A percentile compares a stretch with the other conserved stretches of the same genome.
Evolutionary conservation across 2,888 invertebrate species (phyloP).

Genomic region (Clunio marinus): DNA sequence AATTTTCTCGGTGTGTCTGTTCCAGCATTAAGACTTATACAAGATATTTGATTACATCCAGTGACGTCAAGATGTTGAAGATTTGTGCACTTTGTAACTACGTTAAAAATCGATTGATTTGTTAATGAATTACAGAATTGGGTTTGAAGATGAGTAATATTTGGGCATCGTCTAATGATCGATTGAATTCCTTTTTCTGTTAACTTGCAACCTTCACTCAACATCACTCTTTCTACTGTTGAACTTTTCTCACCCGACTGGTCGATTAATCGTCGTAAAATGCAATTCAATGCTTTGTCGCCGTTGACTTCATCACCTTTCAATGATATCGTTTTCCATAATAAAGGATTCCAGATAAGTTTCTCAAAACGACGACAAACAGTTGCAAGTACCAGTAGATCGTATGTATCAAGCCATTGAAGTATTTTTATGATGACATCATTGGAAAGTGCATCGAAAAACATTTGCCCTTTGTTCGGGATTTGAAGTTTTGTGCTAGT

Average conservation of each 20-base stretch:
- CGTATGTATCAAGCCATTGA: conserved; percentile 64
- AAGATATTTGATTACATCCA: conserved; percentile 75
- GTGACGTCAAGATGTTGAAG: conserved; percentile 81
- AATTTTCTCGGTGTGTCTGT: conserved; percentile 63
- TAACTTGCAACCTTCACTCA: conserved; percentile 66
- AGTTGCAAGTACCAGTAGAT: conserved; percentile 68
- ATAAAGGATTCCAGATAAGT: conserved; percentile 69
- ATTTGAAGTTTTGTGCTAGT: conserved; percentile 43
- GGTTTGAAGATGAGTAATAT: conserved; percentile 74
- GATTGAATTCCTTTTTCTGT: conserved; percentile 73
- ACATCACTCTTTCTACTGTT: conserved; percentile 61
- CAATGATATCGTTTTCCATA: conserved; percentile 67
- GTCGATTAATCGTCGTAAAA: conserved; percentile 62
- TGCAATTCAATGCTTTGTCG: conserved; percentile 62
- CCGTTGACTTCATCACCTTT: conserved; percentile 59
- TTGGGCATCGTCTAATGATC: conserved; percentile 73
- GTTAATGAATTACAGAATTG: conserved; percentile 70
- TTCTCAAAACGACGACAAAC: conserved; percentile 73
- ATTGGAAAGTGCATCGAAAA: conserved; percentile 63
- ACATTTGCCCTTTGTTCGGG: conserved; percentile 50
- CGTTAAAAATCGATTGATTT: conserved; percentile 71
- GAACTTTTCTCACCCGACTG: conserved; percentile 61
- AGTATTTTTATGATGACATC: conserved; percentile 66
- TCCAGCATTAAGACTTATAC: conserved; percentile 66
- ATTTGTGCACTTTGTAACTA: conserved; percentile 73